Evolutionary conservation across 2,888 invertebrate species (phyloP).

Genomic region (Caenorhabditis macrosperma): DNA sequence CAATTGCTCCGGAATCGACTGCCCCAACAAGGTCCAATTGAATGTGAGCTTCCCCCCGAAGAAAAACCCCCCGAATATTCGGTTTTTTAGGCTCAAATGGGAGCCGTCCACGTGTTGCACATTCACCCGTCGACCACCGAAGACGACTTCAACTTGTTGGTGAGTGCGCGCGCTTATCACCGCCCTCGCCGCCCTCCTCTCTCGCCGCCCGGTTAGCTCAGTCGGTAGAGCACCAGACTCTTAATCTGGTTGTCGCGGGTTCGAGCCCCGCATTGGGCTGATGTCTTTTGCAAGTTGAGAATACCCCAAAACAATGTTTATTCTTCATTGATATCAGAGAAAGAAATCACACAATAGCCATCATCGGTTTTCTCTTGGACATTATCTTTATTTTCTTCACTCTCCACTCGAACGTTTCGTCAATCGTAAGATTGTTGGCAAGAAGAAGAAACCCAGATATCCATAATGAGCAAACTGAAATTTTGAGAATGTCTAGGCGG

Average conservation of each 20-base stretch:
- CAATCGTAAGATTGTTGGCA: too few relatives aligned
- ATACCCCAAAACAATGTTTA: too few relatives aligned
- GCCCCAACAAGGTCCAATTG: conserved; percentile 43
- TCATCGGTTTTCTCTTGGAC: too few relatives aligned
- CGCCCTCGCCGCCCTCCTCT: not conserved
- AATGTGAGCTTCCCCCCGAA: not conserved
- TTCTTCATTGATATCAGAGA: too few relatives aligned
- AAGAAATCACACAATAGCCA: too few relatives aligned
- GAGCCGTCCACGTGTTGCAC: conserved; percentile 64
- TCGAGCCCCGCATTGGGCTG: conserved; percentile 79
- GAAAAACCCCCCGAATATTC: not conserved
- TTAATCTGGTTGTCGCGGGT: conserved; percentile 79
- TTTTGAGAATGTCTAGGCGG: too few relatives aligned
- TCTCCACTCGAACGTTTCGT: too few relatives aligned
- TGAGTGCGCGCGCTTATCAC: conserved; percentile 20
- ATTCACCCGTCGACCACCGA: conserved; percentile 56
- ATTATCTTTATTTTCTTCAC: too few relatives aligned
- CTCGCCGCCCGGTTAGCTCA: conserved; percentile 73
- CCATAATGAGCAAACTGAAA: too few relatives aligned
- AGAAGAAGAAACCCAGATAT: too few relatives aligned
- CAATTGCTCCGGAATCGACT: conserved; percentile 62
- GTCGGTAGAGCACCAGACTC: conserved; percentile 80
- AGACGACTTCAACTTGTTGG: conserved; percentile 55
- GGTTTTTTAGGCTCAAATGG: conserved; percentile 61
- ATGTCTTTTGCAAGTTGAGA: conserved; percentile 10